Evolutionary conservation across 2,113 vertebrate genomes (phyloP).

Genomic region (Tupaia chinensis): DNA sequence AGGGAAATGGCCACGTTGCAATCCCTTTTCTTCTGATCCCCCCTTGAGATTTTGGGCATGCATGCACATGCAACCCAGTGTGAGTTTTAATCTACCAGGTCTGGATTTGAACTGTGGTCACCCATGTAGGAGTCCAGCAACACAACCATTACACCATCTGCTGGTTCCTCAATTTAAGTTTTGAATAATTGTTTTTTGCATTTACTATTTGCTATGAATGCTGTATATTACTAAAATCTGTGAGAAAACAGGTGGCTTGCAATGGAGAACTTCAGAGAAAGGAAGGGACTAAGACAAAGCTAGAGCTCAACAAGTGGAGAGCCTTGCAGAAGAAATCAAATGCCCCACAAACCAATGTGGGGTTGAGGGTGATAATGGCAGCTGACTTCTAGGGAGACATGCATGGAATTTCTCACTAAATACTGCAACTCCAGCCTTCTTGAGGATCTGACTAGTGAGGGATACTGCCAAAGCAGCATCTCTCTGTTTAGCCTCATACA

Average conservation of each 20-base stretch:
- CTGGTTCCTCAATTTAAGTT: not conserved
- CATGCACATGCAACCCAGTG: no score
- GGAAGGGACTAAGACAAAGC: not conserved
- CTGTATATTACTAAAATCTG: not conserved
- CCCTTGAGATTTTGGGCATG: no score
- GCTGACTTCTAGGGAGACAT: not conserved
- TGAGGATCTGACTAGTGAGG: not conserved
- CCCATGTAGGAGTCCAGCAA: no score
- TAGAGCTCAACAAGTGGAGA: not conserved
- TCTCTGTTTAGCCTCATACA: not conserved
- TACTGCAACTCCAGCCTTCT: not conserved
- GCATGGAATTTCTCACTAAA: not conserved
- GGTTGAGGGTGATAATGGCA: not conserved
- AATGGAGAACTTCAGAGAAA: slow-evolving; percentile 50
- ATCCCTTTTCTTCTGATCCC: no score
- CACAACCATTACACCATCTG: no score
- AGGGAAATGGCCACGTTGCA: no score
- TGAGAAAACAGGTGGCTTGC: slow-evolving; percentile 1
- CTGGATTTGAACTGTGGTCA: no score
- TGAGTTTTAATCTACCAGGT: no score
- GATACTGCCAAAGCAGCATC: not conserved
- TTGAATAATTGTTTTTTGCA: slow-evolving; percentile 13
- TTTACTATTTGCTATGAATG: slow-evolving; percentile 26
- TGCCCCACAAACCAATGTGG: not conserved
- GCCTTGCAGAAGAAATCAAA: slow-evolving; percentile 3